A percentile compares a stretch with the other conserved stretches of the same genome.
These are phyloP conservation scores for Matsumurasca onukii DNA, from an alignment of 1,140 invertebrate genomes.

Conservation along the genomic window DNA sequence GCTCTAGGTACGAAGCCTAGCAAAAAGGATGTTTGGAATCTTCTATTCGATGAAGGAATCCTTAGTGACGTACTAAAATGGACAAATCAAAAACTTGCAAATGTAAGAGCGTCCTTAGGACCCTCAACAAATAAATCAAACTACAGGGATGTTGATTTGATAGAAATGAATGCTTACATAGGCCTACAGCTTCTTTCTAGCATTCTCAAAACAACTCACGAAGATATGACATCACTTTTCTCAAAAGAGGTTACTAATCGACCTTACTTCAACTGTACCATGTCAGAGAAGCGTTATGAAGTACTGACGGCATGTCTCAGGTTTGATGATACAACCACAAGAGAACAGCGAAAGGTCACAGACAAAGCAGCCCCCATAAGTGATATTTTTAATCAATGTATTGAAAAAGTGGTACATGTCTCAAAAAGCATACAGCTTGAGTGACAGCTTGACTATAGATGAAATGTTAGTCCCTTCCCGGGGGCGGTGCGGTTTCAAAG, in stretches of 20 bases:
- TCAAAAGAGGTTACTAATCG: conserved; percentile 12
- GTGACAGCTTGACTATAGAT: too few species aligned
- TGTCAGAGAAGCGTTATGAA: conserved; percentile 16
- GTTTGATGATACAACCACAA: conserved; percentile 24
- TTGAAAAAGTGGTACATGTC: too few species aligned
- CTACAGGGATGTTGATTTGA: background rate
- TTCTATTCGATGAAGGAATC: conserved; percentile 11
- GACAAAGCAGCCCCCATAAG: too few species aligned
- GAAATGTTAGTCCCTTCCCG: too few species aligned
- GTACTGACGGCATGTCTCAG: conserved; percentile 15
- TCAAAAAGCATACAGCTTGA: too few species aligned
- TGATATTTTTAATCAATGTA: too few species aligned
- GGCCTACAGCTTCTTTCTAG: background rate
- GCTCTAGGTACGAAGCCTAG: background rate
- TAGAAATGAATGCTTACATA: conserved; percentile 21
- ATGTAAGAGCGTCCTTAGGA: background rate
- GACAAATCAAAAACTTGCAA: conserved; percentile 21
- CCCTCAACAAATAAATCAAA: conserved; percentile 12
- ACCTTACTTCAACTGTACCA: background rate
- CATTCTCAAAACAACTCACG: conserved; percentile 8
- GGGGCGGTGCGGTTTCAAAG: too few species aligned
- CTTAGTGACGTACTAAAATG: background rate
- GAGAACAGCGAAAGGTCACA: background rate
- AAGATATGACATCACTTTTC: conserved; percentile 14
- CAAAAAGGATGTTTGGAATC: conserved; percentile 9